These are phyloP conservation scores for Aethina tumida DNA, from an alignment of 1,140 invertebrate species.

Conservation along the genomic window DNA sequence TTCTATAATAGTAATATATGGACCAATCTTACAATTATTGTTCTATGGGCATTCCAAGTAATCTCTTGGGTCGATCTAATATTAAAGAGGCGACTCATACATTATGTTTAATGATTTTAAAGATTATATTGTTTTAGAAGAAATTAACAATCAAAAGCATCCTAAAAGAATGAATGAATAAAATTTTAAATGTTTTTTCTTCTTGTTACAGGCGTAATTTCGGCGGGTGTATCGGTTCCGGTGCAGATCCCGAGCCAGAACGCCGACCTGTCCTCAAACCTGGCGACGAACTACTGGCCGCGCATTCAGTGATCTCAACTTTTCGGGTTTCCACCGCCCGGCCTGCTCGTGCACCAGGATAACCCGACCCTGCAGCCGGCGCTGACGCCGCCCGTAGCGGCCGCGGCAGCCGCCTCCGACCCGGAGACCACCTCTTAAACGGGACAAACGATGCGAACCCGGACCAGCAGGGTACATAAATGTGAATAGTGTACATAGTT, in stretches of 20 bases:
- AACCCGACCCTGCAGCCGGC: conserved; percentile 39
- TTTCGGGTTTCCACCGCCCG: conserved; percentile 52
- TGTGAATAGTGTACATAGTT: too few species aligned
- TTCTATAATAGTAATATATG: too few species aligned
- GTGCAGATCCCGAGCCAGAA: conserved; percentile 89
- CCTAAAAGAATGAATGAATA: not conserved
- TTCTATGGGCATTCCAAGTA: too few species aligned
- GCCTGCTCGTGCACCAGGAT: conserved; percentile 49
- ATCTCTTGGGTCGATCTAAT: too few species aligned
- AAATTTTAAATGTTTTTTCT: not conserved
- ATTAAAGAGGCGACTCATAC: too few species aligned
- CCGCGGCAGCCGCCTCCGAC: conserved; percentile 35
- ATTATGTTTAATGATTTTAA: too few species aligned
- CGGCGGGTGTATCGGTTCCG: conserved; percentile 93
- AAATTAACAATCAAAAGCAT: conserved; percentile 1
- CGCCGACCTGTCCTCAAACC: conserved; percentile 73
- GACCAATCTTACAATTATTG: too few species aligned
- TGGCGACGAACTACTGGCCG: conserved; percentile 90
- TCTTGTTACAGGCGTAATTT: conserved; percentile 74
- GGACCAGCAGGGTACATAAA: too few species aligned
- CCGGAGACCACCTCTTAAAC: conserved; percentile 14
- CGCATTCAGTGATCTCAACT: conserved; percentile 86
- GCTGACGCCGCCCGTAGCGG: conserved; percentile 30
- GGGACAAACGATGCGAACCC: not conserved
- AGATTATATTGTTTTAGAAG: too few species aligned